Evolutionary conservation across 1,140 invertebrate species (phyloP).

Genomic region (Camponotus pennsylvanicus): DNA sequence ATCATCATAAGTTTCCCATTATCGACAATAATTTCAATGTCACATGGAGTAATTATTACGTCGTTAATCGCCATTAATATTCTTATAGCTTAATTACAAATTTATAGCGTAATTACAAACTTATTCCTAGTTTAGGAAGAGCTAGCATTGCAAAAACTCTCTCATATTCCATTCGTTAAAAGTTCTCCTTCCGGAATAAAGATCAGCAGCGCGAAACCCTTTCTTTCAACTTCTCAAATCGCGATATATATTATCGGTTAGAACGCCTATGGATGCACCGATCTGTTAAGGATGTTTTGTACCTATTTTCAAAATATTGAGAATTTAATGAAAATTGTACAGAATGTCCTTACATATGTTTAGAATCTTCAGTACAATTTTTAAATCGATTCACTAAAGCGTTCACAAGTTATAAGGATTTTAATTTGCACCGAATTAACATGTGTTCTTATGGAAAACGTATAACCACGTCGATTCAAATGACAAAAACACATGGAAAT

Average conservation of each 20-base stretch:
- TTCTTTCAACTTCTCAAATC: background rate
- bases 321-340: too few species aligned
- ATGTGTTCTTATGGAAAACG: too few species aligned
- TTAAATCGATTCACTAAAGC: too few species aligned
- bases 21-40: conserved; percentile 23
- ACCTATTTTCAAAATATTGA: too few species aligned
- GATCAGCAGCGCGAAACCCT: background rate
- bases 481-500: too few species aligned
- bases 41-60: conserved; percentile 11
- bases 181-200: conserved; percentile 52
- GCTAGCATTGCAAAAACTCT: conserved; percentile 33
- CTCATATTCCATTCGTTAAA: conserved; percentile 61
- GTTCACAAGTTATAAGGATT: too few species aligned
- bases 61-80: conserved; percentile 30
- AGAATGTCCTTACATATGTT: too few species aligned
- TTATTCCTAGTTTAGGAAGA: conserved; percentile 5
- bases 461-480: too few species aligned
- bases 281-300: background rate
- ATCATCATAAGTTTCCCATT: conserved; percentile 8
- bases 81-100: conserved; percentile 39
- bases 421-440: too few species aligned
- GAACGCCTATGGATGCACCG: background rate
- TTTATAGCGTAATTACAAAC: conserved; percentile 31
- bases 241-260: background rate
- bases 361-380: too few species aligned